These are phyloP conservation scores for Forbesichthys papilliferus DNA, from an alignment of 2,113 vertebrate genomes.

Conservation along the genomic window DNA sequence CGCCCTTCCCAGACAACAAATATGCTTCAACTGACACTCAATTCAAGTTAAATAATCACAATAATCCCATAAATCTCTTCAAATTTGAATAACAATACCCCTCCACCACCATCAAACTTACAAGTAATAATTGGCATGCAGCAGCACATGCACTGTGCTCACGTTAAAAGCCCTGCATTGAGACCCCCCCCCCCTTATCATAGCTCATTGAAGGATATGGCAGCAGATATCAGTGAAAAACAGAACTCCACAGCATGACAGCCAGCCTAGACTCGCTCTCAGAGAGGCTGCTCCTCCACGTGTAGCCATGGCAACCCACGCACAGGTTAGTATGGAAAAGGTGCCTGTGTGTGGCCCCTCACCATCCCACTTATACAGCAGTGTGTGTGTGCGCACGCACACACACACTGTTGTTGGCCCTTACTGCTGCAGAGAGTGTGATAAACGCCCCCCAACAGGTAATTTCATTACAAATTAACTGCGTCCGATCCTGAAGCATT, in stretches of 20 bases:
- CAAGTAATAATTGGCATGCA: slow-evolving; percentile 53
- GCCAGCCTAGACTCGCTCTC: slow-evolving; percentile 30
- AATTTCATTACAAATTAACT: not conserved
- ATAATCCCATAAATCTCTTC: slow-evolving; percentile 34
- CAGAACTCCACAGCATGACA: slow-evolving; percentile 55
- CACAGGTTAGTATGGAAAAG: slow-evolving; percentile 29
- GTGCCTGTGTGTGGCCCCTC: slow-evolving; percentile 52
- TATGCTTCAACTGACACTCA: slow-evolving; percentile 7
- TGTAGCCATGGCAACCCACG: slow-evolving; percentile 69
- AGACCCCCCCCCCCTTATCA: slow-evolving; percentile 4
- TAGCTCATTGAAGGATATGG: not conserved
- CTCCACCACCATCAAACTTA: not conserved
- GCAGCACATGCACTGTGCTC: slow-evolving; percentile 37
- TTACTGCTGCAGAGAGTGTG: not conserved
- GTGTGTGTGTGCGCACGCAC: slow-evolving; percentile 6
- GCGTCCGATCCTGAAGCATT: not conserved
- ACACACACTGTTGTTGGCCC: not conserved
- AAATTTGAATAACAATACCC: slow-evolving; percentile 28
- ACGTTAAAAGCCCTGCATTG: slow-evolving; percentile 52
- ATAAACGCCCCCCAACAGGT: not conserved
- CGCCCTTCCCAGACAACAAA: slow-evolving; percentile 1
- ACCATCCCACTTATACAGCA: slow-evolving; percentile 16
- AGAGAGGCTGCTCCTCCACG: slow-evolving; percentile 39
- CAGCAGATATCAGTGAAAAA: slow-evolving; percentile 60
- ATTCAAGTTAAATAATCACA: slow-evolving; percentile 38